Evolutionary conservation across 2,113 vertebrate species (phyloP), one percentile per base, ranked within the genome.

Genomic region (Bos taurus): DNA sequence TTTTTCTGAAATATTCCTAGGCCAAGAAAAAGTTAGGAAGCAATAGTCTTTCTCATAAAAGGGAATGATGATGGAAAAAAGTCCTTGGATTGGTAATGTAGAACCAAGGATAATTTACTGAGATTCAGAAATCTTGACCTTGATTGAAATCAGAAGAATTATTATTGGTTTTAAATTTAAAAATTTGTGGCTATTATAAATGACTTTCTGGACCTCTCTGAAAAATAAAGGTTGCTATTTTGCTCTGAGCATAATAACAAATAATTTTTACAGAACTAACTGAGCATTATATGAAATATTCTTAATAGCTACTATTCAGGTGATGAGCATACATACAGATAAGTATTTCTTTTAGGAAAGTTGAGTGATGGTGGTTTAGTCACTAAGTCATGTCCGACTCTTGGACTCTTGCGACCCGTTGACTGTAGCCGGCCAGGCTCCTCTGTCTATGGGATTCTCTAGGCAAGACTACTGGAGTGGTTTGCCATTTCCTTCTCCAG

Each of bases 141-240:
- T 98, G 50, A 94, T 94, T 98, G 56, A 94, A 95, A 92, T 93
- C 25, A 94, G 33, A 91, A 97, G 30, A 60, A 93, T 90, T 87
- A 50, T 64, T 88, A 82, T 5, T 93, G 19, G 88, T 91, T 88
- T 96, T 67, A 86, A 95, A 93, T 90, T 94, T 30, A 64, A 95
- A 97, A 78, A 17, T 57, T 23, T 90, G 16, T 88, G 52, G 43
- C 52, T 88, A 13, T 67, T 95, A 81, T 74, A 94, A 94, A 33
- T 74, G 43, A 88, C 12, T 80, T 30, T 56, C 43, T 81, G 57
- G 46, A 64, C 10, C 54, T 88, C 50, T 89, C 56, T 89, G 64
- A 82, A 84, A 26, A 43, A 93, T 85, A 84, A 83, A 71, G 36
- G 59, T 78, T 86, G 81, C 19, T 54, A n/a, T 13, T 95, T 88